phyloP scores from a whole-genome alignment of 2,888 invertebrate genomes.

The Linnaemya tessellans region DNA sequence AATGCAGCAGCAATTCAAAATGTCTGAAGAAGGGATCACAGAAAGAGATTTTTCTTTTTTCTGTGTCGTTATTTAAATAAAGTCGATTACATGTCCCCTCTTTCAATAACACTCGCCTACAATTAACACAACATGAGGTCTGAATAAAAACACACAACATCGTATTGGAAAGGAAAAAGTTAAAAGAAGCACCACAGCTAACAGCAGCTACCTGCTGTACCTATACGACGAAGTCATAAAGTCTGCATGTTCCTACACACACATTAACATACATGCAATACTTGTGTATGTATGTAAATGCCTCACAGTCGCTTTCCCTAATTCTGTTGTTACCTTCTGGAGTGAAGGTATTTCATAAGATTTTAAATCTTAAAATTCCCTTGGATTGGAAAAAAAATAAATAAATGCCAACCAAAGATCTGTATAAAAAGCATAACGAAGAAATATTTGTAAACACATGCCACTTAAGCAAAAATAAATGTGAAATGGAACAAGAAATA shows the following conservation, averaged over 20 bases:
- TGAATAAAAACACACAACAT: constrained; percentile 45
- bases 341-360: constrained; percentile 42
- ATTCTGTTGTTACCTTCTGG: background rate
- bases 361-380: constrained; percentile 50
- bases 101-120: constrained; percentile 60
- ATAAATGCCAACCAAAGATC: background rate
- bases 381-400: constrained; percentile 16
- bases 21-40: background rate
- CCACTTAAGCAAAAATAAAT: constrained; percentile 43
- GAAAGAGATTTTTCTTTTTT: background rate
- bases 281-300: no score
- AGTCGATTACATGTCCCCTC: constrained; percentile 64
- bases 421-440: constrained; percentile 1
- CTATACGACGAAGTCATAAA: constrained; percentile 3
- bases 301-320: background rate
- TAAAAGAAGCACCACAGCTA: background rate
- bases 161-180: constrained; percentile 12
- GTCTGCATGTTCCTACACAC: background rate
- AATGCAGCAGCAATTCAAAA: constrained; percentile 22
- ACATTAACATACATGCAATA: no score
- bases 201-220: constrained; percentile 15
- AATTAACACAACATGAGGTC: constrained; percentile 64
- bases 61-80: constrained; percentile 13
- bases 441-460: constrained; percentile 17
- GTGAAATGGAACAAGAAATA: background rate